Base-by-base conservation (phyloP, 92 coral and sea anemone species). In the Phenganax subtilis region DNA sequence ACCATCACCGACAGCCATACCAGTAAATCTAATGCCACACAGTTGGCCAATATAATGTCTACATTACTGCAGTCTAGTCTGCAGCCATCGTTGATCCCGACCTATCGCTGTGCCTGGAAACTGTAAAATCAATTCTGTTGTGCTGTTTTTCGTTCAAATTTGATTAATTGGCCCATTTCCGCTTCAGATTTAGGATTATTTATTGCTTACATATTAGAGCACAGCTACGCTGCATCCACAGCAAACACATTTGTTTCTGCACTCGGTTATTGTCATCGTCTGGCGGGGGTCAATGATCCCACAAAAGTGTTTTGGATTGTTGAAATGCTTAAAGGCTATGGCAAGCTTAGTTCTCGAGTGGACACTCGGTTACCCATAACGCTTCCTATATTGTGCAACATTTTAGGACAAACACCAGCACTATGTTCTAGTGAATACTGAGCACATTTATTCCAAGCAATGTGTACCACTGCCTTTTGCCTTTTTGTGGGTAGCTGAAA, bases 191-290 rank as follows among this genome's bases (percentile, higher is more conserved):
- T 87, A 66, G 81, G 84, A 0, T 57, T 84, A 5, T 87, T 83
- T 57, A 83, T 87, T 57, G 90, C 87, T 5, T 84, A 77, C 76
- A 70, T 87, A 87, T 84, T 83, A 77, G 74, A 83, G 29, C 56
- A 71, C 25, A 65, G 62, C 9, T 87, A 87, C 78, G 90, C 87
- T 54, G 54, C 90, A 59, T 85, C 88, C 11, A 85, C 88, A 1
- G 85, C 82, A 11, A 11, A 31, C 25, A 85, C 87, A 29, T 88
- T 82, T 77, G 76, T 82, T 54, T 88, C 88, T 27, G 85, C 85
- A 6, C 47, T 86, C 52, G 86, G 86, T 28, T 89, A 89, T 83
- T 63, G 52, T 27, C 71, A 65, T 12, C 31, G 71, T 4, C 12
- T 65, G 71, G 71, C 71, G 2, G 71, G 71, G 9, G 6, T 7